A percentile compares a stretch with the other conserved stretches of the same genome.
phyloP scores from a whole-genome alignment of 2,113 vertebrate genomes.

The Micronycteris hirsuta region DNA sequence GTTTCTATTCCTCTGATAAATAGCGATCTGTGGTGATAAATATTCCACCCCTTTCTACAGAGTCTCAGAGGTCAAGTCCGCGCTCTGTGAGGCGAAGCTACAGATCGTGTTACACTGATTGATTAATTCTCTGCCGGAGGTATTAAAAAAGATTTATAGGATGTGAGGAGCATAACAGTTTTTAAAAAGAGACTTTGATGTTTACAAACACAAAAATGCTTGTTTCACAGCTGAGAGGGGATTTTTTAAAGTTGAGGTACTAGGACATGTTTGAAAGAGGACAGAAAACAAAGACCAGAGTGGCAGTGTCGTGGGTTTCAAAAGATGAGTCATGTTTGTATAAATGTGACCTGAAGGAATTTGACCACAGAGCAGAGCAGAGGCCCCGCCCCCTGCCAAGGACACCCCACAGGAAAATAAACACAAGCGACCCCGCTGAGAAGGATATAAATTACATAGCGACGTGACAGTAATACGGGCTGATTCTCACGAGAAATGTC shows the following conservation, averaged over 20 bases:
- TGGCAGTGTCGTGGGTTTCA: not conserved
- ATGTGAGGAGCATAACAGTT: conserved; percentile 1
- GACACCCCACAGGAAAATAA: not conserved
- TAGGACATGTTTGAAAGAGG: not conserved
- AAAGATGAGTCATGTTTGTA: not conserved
- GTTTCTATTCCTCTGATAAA: conserved; percentile 48
- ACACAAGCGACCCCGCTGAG: not conserved
- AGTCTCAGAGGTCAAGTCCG: not conserved
- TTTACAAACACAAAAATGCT: conserved; percentile 55
- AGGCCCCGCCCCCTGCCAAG: too few species aligned
- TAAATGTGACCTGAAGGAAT: not conserved
- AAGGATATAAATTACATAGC: too few species aligned
- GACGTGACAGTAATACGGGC: accelerated
- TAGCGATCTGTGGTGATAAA: conserved; percentile 29
- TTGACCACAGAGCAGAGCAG: not conserved
- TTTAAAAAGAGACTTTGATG: conserved; percentile 49
- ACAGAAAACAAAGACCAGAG: not conserved
- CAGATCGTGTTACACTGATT: not conserved
- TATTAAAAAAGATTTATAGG: conserved; percentile 35
- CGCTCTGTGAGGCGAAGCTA: not conserved
- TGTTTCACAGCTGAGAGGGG: not conserved
- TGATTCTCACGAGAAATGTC: not conserved
- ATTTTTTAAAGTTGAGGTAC: not conserved
- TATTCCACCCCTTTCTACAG: not conserved
- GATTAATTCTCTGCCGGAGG: conserved; percentile 48